Evolutionary conservation across 2,113 vertebrate species (phyloP), one percentile per base, ranked within the genome.

Genomic region (Agapornis roseicollis): DNA sequence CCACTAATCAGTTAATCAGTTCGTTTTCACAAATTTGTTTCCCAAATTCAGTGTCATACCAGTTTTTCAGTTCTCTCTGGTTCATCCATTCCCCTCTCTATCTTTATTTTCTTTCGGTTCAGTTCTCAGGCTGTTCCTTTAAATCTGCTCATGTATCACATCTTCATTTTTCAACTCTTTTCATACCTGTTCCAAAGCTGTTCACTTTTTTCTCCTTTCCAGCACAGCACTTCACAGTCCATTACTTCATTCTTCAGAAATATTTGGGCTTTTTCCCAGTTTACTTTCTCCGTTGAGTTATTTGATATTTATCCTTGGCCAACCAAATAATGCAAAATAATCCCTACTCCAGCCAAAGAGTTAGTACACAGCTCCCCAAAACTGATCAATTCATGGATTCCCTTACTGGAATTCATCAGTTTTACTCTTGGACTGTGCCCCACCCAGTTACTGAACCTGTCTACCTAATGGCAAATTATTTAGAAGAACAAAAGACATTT

Each of bases 281-380:
- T 93, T 90, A 79, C 76, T 90, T 92, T 93, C 60, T 85, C 88
- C 1, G 2, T 46, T 79, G 76, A 94, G 41, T 92, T 93, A 84
- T 94, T 96, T 85, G 83, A 90, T 95, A 85, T 70, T 72, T 88
- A 78, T 71, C 55, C 47, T 73, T 37, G 94, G 77, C 77, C 93
- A 96, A 77, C 56, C 52, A 85, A 93, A 87, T 85, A 94, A 94
- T 89, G 77, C 80, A 82, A 92, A 94, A 89, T 87, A 92, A 85
- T 90, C 41, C 5, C 66, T 52, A 42, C 19, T 84, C 22, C 33
- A 74, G 64, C 74, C 68, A 90, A 50, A 27, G 42, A 71, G 31
- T 70, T 56, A 85, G 63, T 65, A 63, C 46, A 24, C 35, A 88
- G 27, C 28, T 53, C 64, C 64, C n/a, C 55, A 81, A 41, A 83